Evolutionary conservation across 2,113 vertebrate genomes (phyloP), one percentile per base, ranked within the genome.

Genomic region (Lophura nycthemera): DNA sequence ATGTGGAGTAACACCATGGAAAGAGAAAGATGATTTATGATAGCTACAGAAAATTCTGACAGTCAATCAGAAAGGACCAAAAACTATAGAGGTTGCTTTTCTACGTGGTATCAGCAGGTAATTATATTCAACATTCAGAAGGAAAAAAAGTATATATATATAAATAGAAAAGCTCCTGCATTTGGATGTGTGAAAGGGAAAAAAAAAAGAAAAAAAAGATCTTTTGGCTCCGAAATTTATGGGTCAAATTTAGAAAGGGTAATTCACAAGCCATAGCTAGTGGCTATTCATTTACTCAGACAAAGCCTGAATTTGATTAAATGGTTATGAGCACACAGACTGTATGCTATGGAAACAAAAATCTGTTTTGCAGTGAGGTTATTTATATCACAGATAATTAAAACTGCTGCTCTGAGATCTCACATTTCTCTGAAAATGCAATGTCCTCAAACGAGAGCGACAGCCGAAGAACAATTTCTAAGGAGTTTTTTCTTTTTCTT

Each of bases 281-380:
- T 67, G 48, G 43, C 65, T 59, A 84, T 93, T 94, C 88, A 59
- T 86, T 96, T 94, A 83, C 74, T 94, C 48, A 75, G 83, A 90
- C 73, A 84, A 96, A 61, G 77, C 59, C 36, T 73, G 92, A 93
- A 94, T 94, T 92, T 88, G 90, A 94, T 84, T 89, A 86, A 96
- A 94, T 72, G 48, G 25, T 75, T 94, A 86, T 52, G 20, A 84
- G 52, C 65, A 75, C 0, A 0, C 43, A 92, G 47, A 34, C 32
- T 86, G 56, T 38, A 77, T 48, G 64, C 15, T 81, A 48, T 15
- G 71, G 61, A 86, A 72, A 86, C 38, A 89, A 64, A 89, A 82
- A 76, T 59, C 42, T 81, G 54, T 6, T 95, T 89, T 86, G 54
- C 57, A 79, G 57, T 78, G 20, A 82, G 11, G 69, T 81, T 82